Base-by-base conservation (phyloP, 2,797 vertebrate genomes). In the Sebastes iracundus region DNA sequence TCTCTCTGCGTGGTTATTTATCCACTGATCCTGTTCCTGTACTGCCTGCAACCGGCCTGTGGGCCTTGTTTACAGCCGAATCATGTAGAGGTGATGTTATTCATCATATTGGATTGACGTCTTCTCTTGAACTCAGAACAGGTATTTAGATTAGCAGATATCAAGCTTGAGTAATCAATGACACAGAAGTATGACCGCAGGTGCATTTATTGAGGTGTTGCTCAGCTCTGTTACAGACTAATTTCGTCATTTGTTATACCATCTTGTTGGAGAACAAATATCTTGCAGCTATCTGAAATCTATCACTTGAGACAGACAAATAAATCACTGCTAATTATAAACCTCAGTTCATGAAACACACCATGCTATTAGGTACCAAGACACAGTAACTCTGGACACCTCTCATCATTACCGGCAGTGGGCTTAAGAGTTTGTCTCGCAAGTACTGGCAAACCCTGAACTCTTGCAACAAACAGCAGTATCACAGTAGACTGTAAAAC, bases 1-100 rank as follows among this genome's bases (percentile, higher is more conserved):
- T 64, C 27, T 88, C 65, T 85, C 33, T 82, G 88, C 88, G 89
- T 95, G 82, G 64, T 94, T 91, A 80, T 93, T 93, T 86, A 65
- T 71, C 13, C 33, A 23, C 71, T 46, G n/a, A 32, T 64, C 13
- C 49, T 35, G 2, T 18, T 62, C 28, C 20, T 64, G 9, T 25
- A n/a, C 27, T 12, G 6, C 58, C 27, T 12, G 6, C 61, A 42
- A 52, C 25, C 60, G 27, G 46, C 52, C 63, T 28, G 10, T 12
- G 1, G 38, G 42, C 18, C 14, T n/a, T 18, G 7, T 68, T 61
- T 55, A 25, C 27, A 67, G 30, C 23, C 23, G 53, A n/a, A 38
- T 42, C 8, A 14, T 14, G 25, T 66, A 28, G 25, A 38, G 32
- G 20, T 5, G 33, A 23, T 46, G 5, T 22, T 60, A 35, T 22